A percentile compares a stretch with the other conserved stretches of the same genome.
phyloP scores from a whole-genome alignment of 2,113 vertebrate genomes.

The Monarcha castaneiventris region DNA sequence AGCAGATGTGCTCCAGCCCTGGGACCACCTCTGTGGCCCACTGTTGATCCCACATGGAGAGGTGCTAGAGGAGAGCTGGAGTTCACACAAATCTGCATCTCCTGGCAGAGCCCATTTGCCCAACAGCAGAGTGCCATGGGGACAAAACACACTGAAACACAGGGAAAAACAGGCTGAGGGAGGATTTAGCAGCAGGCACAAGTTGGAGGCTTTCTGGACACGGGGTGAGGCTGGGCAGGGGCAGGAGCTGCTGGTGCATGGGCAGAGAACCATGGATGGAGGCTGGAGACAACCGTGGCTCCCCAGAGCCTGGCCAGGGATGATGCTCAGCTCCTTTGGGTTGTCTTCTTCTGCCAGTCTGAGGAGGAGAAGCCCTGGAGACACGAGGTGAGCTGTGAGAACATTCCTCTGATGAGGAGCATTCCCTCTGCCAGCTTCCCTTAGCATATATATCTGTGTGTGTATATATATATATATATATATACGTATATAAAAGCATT shows the following conservation, averaged over 20 bases:
- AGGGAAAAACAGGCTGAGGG: not conserved
- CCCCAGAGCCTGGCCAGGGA: not conserved
- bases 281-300: not conserved
- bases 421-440: not conserved
- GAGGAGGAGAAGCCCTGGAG: not conserved
- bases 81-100: not conserved
- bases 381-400: not conserved
- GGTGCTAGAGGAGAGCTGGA: not conserved
- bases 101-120: not conserved
- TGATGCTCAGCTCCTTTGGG: not conserved
- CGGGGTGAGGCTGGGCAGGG: not conserved
- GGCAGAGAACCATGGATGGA: not conserved
- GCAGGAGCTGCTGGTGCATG: not conserved
- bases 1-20: not conserved
- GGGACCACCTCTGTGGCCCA: not conserved
- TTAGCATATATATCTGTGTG: not conserved
- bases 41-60: accelerated
- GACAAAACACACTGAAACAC: not conserved
- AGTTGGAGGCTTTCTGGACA: not conserved
- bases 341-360: not conserved
- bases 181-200: not conserved
- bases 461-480: too few species aligned
- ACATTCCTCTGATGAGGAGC: not conserved
- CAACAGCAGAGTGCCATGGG: not conserved
- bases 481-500: not conserved